Evolutionary conservation across 2,888 invertebrate genomes (phyloP), one percentile per base, ranked within the genome.

Genomic region (Lumbricus terrestris): DNA sequence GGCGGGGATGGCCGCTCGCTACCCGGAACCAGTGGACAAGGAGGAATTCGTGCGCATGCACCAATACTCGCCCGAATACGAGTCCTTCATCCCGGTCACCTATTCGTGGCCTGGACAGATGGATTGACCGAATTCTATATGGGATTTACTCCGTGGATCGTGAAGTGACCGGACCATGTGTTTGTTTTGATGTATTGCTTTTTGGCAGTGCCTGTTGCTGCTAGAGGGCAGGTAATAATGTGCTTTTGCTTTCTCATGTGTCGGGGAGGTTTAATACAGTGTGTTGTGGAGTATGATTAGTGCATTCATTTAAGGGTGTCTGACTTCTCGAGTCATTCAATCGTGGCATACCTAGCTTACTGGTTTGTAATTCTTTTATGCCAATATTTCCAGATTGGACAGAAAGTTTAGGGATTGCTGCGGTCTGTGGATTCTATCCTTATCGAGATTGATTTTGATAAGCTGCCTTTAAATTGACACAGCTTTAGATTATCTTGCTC

Each of bases 21-120:
- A 96, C 93, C 96, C 96, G 0, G 95, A 96, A 92, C 96, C 96
- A 0, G 93, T 94, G 29, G 95, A 96, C 93, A 95, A 95, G 93
- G 95, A 95, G 92, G 94, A 94, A 90, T 96, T 95, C 93, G 95
- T 96, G 82, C 92, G 93, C 33, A 91, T 92, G 20, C 92, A 93
- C 90, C 92, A 94, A 90, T 95, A 94, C 90, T 91, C 92, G 42
- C 93, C 93, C 54, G 94, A 95, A 69, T 96, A 96, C 92, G 95
- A 95, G 90, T 94, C 93, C 90, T 95, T 95, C 91, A 94, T 95
- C 90, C 95, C 95, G 35, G 93, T 94, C 90, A 94, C 95, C 20
- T 96, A 95, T 93, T 94, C 95, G 82, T 96, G 95, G 95, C 95
- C 95, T 34, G 93, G 93, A 34, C 20, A 91, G 89, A 38, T 90